Evolutionary conservation across 2,113 vertebrate genomes (phyloP).

Genomic region (Abramis brama): DNA sequence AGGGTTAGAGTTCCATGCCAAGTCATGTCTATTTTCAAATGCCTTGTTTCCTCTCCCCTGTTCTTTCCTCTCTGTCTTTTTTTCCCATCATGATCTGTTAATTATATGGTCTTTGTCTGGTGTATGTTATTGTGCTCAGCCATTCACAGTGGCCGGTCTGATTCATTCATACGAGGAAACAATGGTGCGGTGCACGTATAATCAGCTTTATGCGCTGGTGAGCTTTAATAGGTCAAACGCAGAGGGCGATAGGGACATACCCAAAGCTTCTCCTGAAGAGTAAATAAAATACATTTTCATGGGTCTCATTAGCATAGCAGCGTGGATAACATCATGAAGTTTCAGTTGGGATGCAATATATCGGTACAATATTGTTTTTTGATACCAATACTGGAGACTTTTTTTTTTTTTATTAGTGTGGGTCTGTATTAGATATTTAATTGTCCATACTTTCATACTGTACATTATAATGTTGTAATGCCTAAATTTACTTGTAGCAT

Average conservation of each 20-base stretch:
- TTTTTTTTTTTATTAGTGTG: not conserved
- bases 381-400: not conserved
- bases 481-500: too few species aligned
- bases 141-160: constrained; percentile 17
- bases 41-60: constrained; percentile 10
- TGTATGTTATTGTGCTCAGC: constrained; percentile 32
- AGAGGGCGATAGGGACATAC: not conserved
- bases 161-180: constrained; percentile 34
- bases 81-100: constrained; percentile 42
- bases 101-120: constrained; percentile 42
- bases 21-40: constrained; percentile 46
- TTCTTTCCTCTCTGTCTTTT: constrained; percentile 25
- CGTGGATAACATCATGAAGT: not conserved
- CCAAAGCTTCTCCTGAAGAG: constrained; percentile 8
- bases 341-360: not conserved
- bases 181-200: constrained; percentile 17
- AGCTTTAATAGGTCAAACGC: constrained; percentile 23
- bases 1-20: constrained; percentile 51
- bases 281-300: constrained; percentile 4
- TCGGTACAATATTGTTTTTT: not conserved
- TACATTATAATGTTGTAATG: too few species aligned
- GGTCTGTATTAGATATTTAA: too few species aligned
- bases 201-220: constrained; percentile 30
- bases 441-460: too few species aligned
- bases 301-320: not conserved